Percentiles rank a stretch among this genome's conserved stretches.
Conservation (phyloP, 2,888 invertebrate genomes). For the Agrenia bidenticulata region DNA sequence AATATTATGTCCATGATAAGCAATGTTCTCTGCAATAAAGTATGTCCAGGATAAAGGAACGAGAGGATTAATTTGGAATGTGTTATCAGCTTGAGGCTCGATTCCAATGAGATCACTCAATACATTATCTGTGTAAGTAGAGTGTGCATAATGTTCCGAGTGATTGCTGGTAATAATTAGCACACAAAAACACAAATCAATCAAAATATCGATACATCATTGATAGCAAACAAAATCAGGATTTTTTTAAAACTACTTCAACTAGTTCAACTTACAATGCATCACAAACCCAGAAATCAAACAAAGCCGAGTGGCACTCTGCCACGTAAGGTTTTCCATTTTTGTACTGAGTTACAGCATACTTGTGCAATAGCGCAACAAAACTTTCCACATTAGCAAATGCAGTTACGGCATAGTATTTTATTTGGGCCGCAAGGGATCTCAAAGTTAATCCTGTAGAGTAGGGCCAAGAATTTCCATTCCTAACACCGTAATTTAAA, state of each 20-base stretch:
- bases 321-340: constrained; percentile 49
- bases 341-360: constrained; percentile 49
- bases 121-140: constrained; percentile 48
- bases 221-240: neutral
- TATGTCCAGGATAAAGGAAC: constrained; percentile 38
- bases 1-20: constrained; percentile 48
- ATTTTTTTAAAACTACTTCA: too few relatives aligned
- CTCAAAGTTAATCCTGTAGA: constrained; percentile 43
- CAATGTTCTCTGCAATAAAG: constrained; percentile 44
- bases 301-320: constrained; percentile 47
- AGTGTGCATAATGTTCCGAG: constrained; percentile 51
- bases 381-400: constrained; percentile 36
- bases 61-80: constrained; percentile 41
- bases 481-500: constrained; percentile 30
- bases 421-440: constrained; percentile 43
- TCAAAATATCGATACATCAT: neutral
- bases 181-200: neutral
- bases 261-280: constrained; percentile 32
- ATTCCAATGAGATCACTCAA: constrained; percentile 48
- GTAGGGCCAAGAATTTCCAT: constrained; percentile 52
- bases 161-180: constrained; percentile 30
- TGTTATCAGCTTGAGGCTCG: constrained; percentile 38
- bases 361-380: constrained; percentile 40
- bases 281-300: constrained; percentile 50
- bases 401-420: constrained; percentile 32